Base-by-base conservation (phyloP, 1,140 invertebrate genomes). In the Portunus trituberculatus region DNA sequence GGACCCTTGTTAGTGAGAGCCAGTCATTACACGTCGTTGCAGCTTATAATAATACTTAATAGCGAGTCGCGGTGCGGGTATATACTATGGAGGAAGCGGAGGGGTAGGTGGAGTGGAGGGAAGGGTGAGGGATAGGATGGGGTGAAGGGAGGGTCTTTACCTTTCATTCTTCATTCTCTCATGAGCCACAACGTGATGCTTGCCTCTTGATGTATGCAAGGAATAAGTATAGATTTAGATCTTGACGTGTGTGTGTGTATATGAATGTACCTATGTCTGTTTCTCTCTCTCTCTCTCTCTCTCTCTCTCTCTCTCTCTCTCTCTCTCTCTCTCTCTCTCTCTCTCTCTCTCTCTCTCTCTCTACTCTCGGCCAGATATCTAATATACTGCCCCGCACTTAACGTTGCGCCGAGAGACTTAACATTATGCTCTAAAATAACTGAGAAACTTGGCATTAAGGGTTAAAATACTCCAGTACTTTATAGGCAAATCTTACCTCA, bases 231-330 rank as follows among this genome's bases (percentile, higher is more conserved):
- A 87, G 31, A 87, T 87, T 31, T 87, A 87, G 31, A 87, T 87
- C 31, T 87, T 39, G 31, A 87, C 39, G 0, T 87, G 39, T 31
- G 39, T 87, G 39, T 16, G 31, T 84, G n/a, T 84, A 28, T 84
- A 25, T 84, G 10, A 20, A 84, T 84, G 10, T 84, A 1, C n/a
- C 0, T 87, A 31, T 87, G 16, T 46, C 29, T 87, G 14, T 87
- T 25, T 84, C 83, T 84, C 83, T 84, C 83, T 84, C 83, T 84
- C 83, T 84, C 83, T 28, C n/a, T 28, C n/a, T 28, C 83, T 84
- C 83, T 84, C 83, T 84, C 83, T 84, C n/a, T 28, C 83, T 84
- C 83, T 84, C 83, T 84, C 83, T 84, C 83, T 84, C 83, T 84
- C 83, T 28, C n/a, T 84, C n/a, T 84, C 83, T 28, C n/a, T 28